These are phyloP conservation scores for Oreochromis tanganicae DNA, from an alignment of 2,113 vertebrate species.

Conservation along the genomic window DNA sequence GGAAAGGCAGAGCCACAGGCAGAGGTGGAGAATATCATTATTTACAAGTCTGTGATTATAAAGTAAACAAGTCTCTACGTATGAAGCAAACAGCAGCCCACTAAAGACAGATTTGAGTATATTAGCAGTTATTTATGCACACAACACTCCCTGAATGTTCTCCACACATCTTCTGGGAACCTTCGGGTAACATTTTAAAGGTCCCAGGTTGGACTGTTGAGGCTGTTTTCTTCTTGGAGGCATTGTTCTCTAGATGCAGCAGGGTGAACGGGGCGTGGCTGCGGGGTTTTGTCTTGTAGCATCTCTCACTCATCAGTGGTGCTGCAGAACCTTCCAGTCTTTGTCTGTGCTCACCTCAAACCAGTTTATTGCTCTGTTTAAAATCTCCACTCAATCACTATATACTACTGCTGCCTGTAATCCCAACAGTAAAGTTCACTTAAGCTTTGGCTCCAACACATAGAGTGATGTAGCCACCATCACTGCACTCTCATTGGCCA, in stretches of 20 bases:
- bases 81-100: background rate
- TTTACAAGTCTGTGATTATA: background rate
- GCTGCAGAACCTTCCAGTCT: background rate
- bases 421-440: background rate
- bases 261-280: rapidly evolving
- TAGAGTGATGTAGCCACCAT: background rate
- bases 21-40: background rate
- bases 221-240: background rate
- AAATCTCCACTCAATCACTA: background rate
- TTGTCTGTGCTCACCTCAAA: background rate
- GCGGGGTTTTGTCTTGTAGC: background rate
- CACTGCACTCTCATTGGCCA: background rate
- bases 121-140: background rate
- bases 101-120: background rate
- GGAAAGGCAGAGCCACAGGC: background rate
- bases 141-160: background rate
- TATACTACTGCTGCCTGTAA: background rate
- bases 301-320: background rate
- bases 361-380: background rate
- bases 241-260: background rate
- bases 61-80: rapidly evolving
- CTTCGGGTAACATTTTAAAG: background rate
- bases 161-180: background rate
- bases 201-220: rapidly evolving
- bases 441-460: background rate